Evolutionary conservation across 2,888 invertebrate species (phyloP), one percentile per base, ranked within the genome.

Genomic region (Ptilodon capucinus): DNA sequence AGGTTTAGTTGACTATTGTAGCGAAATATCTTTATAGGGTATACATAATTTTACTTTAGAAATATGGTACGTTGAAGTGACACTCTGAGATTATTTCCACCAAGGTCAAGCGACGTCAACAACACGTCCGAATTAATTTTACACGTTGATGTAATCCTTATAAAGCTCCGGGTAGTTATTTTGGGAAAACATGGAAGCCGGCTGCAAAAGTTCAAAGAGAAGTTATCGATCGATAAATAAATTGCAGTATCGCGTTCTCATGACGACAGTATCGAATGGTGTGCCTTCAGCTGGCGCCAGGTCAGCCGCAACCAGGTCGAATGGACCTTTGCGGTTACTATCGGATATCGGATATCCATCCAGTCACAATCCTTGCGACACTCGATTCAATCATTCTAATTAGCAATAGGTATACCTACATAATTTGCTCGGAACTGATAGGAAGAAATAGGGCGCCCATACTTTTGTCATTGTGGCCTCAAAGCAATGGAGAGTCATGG

Each of bases 261-360:
- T 51, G 42, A 44, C 40, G 48, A 45, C 40, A 39, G 39, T 49
- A 48, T 44, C 41, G 16, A 42, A 42, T 39, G 38, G 40, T 41
- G 51, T 41, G 51, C 18, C n/a, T n/a, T n/a, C n/a, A 39, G 46
- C 38, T 46, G 74, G 72, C 68, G 76, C 70, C 75, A 62, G 56
- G 57, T 62, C 60, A 74, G 71, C 81, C 85, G 54, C 86, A 85
- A 79, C 67, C 71, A 72, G 84, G 75, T 78, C 81, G 71, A 64
- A 65, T 75, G 60, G 74, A 74, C 74, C 75, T 77, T 74, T 74
- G 84, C 64, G 83, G 83, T 73, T 52, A 44, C 71, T 73, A 74
- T 81, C 68, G 60, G 65, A 74, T 87, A 81, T 80, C 80, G 49
- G 58, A 68, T 68, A 72, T 64, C 17, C 68, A 66, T n/a, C n/a